Conservation (phyloP, 2,113 vertebrate species). For the Polypterus bichir region DNA sequence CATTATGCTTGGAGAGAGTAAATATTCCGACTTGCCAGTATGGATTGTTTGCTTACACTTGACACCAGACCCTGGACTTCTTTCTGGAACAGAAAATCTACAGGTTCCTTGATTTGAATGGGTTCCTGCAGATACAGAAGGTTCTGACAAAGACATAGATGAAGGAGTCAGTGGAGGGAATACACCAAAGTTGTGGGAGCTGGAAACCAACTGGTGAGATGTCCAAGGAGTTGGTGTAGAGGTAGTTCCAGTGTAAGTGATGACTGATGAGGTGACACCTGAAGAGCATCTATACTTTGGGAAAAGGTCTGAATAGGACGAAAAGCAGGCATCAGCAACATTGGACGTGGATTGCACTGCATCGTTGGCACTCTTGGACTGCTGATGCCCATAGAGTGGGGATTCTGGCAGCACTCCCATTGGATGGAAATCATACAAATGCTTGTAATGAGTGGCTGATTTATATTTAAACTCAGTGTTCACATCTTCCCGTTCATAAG, state of each 20-base stretch:
- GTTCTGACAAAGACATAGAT: conserved; percentile 34
- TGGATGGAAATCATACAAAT: conserved; percentile 24
- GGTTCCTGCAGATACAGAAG: conserved; percentile 14
- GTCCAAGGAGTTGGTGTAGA: conserved; percentile 15
- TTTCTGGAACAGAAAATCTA: conserved; percentile 44
- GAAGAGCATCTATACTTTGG: conserved; percentile 37
- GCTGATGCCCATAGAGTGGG: conserved; percentile 16
- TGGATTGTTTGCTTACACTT: conserved; percentile 41
- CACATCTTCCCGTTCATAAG: conserved; percentile 21
- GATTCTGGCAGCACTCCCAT: conserved; percentile 25
- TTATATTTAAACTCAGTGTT: conserved; percentile 26
- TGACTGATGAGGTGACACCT: conserved; percentile 42
- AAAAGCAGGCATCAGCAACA: conserved; percentile 22
- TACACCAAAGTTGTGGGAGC: conserved; percentile 27
- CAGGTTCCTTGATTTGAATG: conserved; percentile 24
- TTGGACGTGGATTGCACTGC: conserved; percentile 9
- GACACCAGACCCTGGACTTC: conserved; percentile 21
- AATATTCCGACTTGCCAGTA: conserved; percentile 23
- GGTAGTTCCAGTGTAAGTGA: conserved; percentile 46
- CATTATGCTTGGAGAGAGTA: conserved; percentile 3
- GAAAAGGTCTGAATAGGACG: conserved; percentile 35
- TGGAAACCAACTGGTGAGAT: neutral
- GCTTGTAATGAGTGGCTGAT: conserved; percentile 27
- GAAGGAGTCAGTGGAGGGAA: conserved; percentile 21
- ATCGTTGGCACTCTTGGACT: conserved; percentile 28